Conservation (phyloP, 2,888 invertebrate genomes). For the Aricia artaxerxes region DNA sequence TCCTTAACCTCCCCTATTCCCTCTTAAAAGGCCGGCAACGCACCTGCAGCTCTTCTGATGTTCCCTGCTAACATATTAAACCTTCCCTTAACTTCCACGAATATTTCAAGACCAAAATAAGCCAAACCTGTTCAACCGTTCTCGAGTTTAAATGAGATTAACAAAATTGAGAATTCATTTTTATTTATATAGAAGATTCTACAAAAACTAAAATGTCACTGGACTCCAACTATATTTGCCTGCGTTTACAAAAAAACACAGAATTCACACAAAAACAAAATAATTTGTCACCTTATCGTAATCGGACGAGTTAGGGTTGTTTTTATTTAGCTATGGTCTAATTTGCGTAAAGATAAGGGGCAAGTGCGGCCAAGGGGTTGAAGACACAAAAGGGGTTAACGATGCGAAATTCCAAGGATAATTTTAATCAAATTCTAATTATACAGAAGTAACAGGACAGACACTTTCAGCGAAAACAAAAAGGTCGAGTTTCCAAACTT, state of each 20-base stretch:
- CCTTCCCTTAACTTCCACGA: too few species aligned
- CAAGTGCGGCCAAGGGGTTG: slow-evolving; percentile 52
- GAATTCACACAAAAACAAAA: neutral
- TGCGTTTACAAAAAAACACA: neutral
- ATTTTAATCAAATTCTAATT: slow-evolving; percentile 72
- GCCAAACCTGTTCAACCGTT: too few species aligned
- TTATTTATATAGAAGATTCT: too few species aligned
- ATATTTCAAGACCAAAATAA: too few species aligned
- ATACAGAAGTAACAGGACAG: neutral
- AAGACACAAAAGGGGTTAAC: slow-evolving; percentile 62
- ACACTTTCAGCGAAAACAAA: neutral
- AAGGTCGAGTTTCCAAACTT: neutral
- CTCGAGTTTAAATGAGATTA: too few species aligned
- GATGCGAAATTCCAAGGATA: slow-evolving; percentile 66
- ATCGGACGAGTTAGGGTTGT: slow-evolving; percentile 39
- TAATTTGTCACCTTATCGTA: neutral
- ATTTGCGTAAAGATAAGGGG: slow-evolving; percentile 58
- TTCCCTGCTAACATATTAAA: too few species aligned
- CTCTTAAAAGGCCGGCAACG: too few species aligned
- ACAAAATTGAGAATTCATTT: too few species aligned
- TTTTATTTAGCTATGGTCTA: slow-evolving; percentile 41
- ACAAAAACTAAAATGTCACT: neutral
- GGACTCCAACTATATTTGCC: neutral
- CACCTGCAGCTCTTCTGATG: too few species aligned
- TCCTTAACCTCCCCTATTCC: too few species aligned